Percentiles rank a stretch among this genome's conserved stretches.
Conservation (phyloP, 2,113 vertebrate species). For the Madoqua kirkii region DNA sequence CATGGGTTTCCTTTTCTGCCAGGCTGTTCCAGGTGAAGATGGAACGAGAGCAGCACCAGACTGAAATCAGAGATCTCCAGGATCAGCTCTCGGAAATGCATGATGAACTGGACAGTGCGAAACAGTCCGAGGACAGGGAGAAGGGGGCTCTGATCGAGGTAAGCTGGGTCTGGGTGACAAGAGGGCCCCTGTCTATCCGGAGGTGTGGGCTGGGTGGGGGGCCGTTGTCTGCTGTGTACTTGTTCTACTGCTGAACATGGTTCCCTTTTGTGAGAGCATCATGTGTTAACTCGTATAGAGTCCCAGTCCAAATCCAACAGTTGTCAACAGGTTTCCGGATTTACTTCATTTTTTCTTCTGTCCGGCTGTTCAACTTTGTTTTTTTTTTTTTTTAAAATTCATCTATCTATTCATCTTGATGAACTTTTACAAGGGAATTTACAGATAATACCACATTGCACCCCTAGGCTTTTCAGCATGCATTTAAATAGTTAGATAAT, state of each 20-base stretch:
- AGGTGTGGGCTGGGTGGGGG: rapidly evolving
- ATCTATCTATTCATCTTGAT: neutral
- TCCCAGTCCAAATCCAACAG: neutral
- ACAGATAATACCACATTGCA: neutral
- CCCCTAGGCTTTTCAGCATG: neutral
- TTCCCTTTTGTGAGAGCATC: neutral
- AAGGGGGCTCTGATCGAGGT: slow-evolving; percentile 90
- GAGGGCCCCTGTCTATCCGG: neutral
- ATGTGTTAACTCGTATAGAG: neutral
- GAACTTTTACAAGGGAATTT: neutral
- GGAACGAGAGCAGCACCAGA: slow-evolving; percentile 95
- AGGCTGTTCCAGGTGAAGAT: slow-evolving; percentile 98
- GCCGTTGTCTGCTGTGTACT: neutral
- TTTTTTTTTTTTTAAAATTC: neutral
- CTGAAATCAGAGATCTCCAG: slow-evolving; percentile 96
- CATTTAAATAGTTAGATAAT: neutral
- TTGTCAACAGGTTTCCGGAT: neutral
- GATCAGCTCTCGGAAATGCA: slow-evolving; percentile 99
- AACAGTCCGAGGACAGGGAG: slow-evolving; percentile 85
- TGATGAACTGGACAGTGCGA: slow-evolving; percentile 92
- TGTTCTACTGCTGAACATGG: neutral
- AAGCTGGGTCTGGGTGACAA: neutral
- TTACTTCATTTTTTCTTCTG: neutral
- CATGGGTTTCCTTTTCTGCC: neutral
- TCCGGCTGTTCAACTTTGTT: neutral